phyloP scores from a whole-genome alignment of 2,797 vertebrate genomes.

The Setipinna tenuifilis region DNA sequence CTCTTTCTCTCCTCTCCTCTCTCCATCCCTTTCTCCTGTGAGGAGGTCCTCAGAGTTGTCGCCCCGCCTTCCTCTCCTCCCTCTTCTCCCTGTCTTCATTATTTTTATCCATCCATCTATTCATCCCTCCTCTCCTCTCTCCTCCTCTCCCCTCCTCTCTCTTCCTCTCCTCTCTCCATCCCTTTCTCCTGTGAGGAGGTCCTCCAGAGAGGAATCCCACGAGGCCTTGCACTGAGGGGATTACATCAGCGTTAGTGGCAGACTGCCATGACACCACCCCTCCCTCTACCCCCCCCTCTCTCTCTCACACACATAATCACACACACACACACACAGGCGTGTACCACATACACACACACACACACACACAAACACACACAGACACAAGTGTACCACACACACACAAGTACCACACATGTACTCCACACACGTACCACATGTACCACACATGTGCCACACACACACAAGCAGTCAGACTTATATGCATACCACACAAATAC shows the following conservation, averaged over 20 bases:
- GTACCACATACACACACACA: too few species aligned
- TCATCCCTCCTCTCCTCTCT: too few species aligned
- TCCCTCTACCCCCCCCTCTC: conserved; percentile 46
- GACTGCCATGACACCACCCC: conserved; percentile 28
- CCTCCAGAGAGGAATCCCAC: conserved; percentile 1
- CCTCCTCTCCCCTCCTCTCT: too few species aligned
- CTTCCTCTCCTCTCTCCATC: neutral
- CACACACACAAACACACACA: too few species aligned
- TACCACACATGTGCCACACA: neutral
- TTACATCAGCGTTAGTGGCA: conserved; percentile 18
- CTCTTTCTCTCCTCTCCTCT: too few species aligned
- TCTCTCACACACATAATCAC: conserved; percentile 14
- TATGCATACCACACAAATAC: neutral
- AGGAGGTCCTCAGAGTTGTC: too few species aligned
- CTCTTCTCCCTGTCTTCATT: too few species aligned
- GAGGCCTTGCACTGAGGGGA: conserved; percentile 7
- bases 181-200: neutral
- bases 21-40: neutral
- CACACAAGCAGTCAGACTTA: neutral
- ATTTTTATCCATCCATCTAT: too few species aligned
- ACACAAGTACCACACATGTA: neutral
- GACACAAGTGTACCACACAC: too few species aligned
- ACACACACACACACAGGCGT: too few species aligned
- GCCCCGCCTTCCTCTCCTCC: too few species aligned
- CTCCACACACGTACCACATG: conserved; percentile 15